These are phyloP conservation scores for Lithophane leautieri DNA, from an alignment of 2,888 invertebrate species.

Conservation along the genomic window DNA sequence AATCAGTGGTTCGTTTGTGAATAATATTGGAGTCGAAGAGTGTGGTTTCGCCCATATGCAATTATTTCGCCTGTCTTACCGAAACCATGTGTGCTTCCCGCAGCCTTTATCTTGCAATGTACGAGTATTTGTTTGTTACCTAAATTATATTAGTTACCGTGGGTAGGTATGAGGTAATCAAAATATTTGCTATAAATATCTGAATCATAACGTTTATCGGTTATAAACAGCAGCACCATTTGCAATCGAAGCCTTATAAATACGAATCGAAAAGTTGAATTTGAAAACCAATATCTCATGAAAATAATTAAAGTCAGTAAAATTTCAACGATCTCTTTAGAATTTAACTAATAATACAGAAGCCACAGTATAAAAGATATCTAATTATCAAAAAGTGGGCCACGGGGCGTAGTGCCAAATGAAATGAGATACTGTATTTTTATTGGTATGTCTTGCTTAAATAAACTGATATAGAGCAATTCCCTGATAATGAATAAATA, in stretches of 20 bases:
- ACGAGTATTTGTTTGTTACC: slow-evolving; percentile 13
- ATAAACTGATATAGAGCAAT: slow-evolving; percentile 17
- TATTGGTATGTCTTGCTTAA: slow-evolving; percentile 21
- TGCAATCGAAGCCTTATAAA: background rate
- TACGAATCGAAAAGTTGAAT: background rate
- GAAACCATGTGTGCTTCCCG: slow-evolving; percentile 21
- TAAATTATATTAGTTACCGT: background rate
- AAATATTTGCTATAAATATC: background rate
- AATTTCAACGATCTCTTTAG: slow-evolving; percentile 9
- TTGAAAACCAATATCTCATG: slow-evolving; percentile 27
- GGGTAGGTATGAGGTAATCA: background rate
- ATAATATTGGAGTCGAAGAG: slow-evolving; percentile 27
- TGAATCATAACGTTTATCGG: background rate
- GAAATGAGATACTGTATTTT: slow-evolving; percentile 27
- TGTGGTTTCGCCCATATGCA: slow-evolving; percentile 17
- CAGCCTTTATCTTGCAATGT: slow-evolving; percentile 11
- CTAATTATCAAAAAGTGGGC: slow-evolving; percentile 33
- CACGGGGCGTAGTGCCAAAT: slow-evolving; percentile 35
- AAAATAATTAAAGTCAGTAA: background rate
- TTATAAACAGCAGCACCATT: background rate
- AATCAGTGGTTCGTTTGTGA: slow-evolving; percentile 40
- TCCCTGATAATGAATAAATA: slow-evolving; percentile 64
- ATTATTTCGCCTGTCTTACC: slow-evolving; percentile 28
- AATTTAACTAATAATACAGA: slow-evolving; percentile 26
- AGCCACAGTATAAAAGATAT: slow-evolving; percentile 27